Evolutionary conservation across 2,888 invertebrate species (phyloP), one percentile per base, ranked within the genome.

Genomic region (Willowsia nigromaculata): DNA sequence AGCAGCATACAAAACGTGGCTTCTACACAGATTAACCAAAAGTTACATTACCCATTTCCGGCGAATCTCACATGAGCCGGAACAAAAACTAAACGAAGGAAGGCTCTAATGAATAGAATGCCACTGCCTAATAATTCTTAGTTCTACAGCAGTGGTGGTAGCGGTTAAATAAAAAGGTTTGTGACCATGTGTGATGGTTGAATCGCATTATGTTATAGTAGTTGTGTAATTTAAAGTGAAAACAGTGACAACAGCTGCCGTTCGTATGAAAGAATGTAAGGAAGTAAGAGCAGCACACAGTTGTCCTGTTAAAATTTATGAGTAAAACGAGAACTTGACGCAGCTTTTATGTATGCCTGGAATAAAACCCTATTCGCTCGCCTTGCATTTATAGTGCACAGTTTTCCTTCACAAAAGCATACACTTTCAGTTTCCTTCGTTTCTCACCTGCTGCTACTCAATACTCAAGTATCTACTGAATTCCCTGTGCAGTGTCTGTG

Each of bases 21-120:
- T 59, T 59, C 11, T 59, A 4, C 3, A 27, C 13, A 27, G 59
- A 18, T n/a, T n/a, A 9, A 59, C 65, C 15, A 33, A 65, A n/a
- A 33, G n/a, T 33, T 2, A 30, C 33, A 65, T 65, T 65, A 65
- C 33, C 15, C 6, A 65, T 65, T 65, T 65, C 65, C 65, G 30
- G 65, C n/a, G 65, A 65, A 33, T 65, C n/a, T n/a, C 65, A 65
- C 65, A 65, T 33, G 65, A 65, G n/a, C 65, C 65, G 65, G 65
- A 65, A 65, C 65, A 65, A 30, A 65, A 65, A 27, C 2, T 65
- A n/a, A 27, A 65, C 65, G 33, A 9, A 22, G 65, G 33, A 6
- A 65, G 5, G 0, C 30, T 27, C 4, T 65, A 33, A 33, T 33
- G 65, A 59, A 27, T 25, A 33, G 65, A 65, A 22, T 6, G 56